Evolutionary conservation across 2,113 vertebrate genomes (phyloP).

Genomic region (Cinclus cinclus): DNA sequence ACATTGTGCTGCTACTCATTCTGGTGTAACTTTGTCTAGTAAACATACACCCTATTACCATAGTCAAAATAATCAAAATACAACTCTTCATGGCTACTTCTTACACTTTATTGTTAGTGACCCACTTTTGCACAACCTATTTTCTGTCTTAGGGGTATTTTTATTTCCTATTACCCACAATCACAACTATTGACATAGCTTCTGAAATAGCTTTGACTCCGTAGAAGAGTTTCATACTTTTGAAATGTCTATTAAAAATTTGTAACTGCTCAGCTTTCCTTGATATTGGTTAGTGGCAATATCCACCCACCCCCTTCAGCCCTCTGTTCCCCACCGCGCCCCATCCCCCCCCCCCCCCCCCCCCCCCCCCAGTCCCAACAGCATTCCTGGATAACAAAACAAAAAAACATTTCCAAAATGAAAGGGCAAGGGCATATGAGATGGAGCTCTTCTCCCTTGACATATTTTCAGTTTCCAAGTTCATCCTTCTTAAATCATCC

Average conservation of each 20-base stretch:
- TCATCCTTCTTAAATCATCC: conserved; percentile 12
- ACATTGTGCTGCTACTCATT: neutral
- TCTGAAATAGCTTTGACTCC: neutral
- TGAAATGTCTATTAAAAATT: neutral
- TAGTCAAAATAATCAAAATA: neutral
- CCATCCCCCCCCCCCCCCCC: no score
- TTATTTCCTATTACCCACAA: neutral
- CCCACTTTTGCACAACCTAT: neutral
- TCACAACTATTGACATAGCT: neutral
- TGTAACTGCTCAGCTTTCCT: neutral
- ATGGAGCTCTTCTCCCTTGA: neutral
- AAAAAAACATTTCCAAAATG: neutral
- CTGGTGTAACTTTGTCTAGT: neutral
- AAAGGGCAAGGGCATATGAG: neutral
- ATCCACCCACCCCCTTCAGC: neutral
- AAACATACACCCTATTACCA: neutral
- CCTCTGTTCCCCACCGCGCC: no score
- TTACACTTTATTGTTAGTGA: neutral
- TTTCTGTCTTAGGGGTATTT: neutral
- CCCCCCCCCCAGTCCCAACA: no score
- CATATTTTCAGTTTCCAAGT: neutral
- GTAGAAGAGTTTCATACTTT: neutral
- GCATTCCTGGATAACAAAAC: neutral
- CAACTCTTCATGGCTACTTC: neutral
- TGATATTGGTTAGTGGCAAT: neutral